Conservation (phyloP, 2,797 vertebrate species). For the Otolemur crassicaudatus region DNA sequence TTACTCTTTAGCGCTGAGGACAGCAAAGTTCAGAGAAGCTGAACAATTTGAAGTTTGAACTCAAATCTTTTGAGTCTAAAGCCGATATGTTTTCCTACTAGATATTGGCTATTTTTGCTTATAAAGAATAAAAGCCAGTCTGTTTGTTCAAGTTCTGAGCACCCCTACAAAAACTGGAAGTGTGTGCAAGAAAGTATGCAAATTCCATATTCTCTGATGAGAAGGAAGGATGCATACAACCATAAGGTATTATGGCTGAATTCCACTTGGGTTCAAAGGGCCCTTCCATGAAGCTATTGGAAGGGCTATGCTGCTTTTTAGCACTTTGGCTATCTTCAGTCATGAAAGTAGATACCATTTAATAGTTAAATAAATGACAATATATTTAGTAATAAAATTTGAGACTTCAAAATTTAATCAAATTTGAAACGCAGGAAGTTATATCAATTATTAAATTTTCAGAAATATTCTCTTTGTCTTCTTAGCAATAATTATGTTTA, state of each 20-base stretch:
- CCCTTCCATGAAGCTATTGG: neutral
- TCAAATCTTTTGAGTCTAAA: neutral
- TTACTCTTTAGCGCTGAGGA: neutral
- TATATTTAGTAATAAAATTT: conserved; percentile 22
- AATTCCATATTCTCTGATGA: neutral
- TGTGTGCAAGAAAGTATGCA: neutral
- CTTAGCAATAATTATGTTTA: neutral
- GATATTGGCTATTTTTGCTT: neutral
- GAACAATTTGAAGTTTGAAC: conserved; percentile 24
- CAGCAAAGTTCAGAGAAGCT: neutral
- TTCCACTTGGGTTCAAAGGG: neutral
- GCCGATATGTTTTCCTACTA: neutral
- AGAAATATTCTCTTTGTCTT: neutral
- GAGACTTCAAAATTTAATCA: conserved; percentile 27
- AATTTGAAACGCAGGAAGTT: conserved; percentile 31
- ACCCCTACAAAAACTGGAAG: neutral
- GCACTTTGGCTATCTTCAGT: neutral
- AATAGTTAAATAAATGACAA: conserved; percentile 45
- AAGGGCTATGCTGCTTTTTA: neutral
- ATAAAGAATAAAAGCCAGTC: neutral
- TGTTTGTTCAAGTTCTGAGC: neutral
- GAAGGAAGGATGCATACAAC: conserved; percentile 9
- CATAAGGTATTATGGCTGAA: neutral
- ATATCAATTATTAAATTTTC: neutral
- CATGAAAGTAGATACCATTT: neutral